Conservation (phyloP, 2,113 vertebrate genomes). For the Aphelocoma coerulescens region DNA sequence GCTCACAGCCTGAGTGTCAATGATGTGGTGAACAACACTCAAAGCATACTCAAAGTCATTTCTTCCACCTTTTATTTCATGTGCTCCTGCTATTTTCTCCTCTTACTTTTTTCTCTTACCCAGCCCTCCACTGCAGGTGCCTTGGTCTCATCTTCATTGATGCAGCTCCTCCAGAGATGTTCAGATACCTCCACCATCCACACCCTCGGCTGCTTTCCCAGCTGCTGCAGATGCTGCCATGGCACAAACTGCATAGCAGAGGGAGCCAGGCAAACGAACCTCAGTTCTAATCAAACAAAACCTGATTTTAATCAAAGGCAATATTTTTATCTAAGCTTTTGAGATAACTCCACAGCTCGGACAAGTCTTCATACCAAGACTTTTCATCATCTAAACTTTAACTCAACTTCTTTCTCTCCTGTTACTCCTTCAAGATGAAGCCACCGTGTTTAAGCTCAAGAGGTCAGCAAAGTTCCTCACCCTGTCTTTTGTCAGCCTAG, state of each 20-base stretch:
- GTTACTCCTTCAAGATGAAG: background rate
- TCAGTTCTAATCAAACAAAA: background rate
- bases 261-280: background rate
- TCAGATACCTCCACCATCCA: background rate
- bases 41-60: background rate
- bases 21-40: background rate
- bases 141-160: background rate
- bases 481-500: background rate
- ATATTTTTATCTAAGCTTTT: background rate
- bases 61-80: background rate
- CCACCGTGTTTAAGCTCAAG: background rate
- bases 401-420: background rate
- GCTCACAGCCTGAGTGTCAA: background rate
- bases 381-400: background rate
- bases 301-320: background rate
- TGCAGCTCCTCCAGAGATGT: background rate
- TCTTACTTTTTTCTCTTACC: background rate
- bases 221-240: background rate
- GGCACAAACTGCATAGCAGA: background rate
- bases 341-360: background rate
- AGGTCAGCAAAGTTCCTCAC: background rate
- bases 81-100: background rate
- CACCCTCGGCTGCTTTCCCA: background rate
- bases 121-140: background rate
- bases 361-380: background rate